A percentile compares a stretch with the other conserved stretches of the same genome.
Evolutionary conservation across 2,888 invertebrate genomes (phyloP).

Genomic region (Ametastegia equiseti): DNA sequence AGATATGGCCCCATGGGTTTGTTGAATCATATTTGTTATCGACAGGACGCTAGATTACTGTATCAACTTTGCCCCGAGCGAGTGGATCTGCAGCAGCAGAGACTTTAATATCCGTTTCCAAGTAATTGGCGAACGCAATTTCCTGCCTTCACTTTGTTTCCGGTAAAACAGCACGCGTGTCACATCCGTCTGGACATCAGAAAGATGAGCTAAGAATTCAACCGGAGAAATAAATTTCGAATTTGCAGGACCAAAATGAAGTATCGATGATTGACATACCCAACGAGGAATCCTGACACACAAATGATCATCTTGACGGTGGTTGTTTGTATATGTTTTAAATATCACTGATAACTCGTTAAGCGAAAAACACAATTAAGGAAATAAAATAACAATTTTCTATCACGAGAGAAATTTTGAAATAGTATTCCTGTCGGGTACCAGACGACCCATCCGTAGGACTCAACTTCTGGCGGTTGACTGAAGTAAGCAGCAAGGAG

Average conservation of each 20-base stretch:
- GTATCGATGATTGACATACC: constrained; percentile 64
- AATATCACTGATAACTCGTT: neutral
- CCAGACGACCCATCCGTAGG: constrained; percentile 53
- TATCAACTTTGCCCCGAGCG: neutral
- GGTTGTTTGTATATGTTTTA: no score
- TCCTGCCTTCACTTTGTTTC: constrained; percentile 58
- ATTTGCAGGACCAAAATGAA: neutral
- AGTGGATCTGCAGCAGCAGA: neutral
- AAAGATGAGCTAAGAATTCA: neutral
- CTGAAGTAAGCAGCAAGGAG: constrained; percentile 53
- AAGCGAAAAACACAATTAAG: neutral
- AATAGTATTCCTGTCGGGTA: neutral
- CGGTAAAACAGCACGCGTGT: constrained; percentile 16
- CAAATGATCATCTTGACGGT: constrained; percentile 72
- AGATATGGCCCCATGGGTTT: neutral
- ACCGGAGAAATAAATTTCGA: neutral
- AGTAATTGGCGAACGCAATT: constrained; percentile 71
- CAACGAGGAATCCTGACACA: constrained; percentile 73
- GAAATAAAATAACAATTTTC: neutral
- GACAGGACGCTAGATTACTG: constrained; percentile 25
- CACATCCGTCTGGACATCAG: neutral
- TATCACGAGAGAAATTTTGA: neutral
- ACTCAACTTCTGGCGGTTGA: constrained; percentile 60
- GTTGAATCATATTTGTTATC: neutral
- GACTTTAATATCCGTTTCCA: constrained; percentile 68